Base-by-base conservation (phyloP, 2,797 vertebrate genomes). In the Coregonus sp. region DNA sequence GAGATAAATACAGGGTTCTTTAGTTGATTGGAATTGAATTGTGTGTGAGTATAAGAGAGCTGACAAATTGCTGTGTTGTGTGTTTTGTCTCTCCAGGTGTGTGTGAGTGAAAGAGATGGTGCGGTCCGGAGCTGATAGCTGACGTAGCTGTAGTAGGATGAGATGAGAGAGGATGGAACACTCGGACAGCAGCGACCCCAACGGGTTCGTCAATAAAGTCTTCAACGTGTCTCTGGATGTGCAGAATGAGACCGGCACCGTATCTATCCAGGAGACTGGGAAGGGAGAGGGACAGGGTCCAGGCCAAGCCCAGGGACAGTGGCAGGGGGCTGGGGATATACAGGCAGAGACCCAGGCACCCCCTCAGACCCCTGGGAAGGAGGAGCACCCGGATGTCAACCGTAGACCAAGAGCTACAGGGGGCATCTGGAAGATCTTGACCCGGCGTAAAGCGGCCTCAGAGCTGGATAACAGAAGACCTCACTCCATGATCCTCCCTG, bases 401-500 rank as follows among this genome's bases (percentile, higher is more conserved):
- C 91, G 90, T 73, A 89, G 87, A 75, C 85, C 91, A 54, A 95
- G 94, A 77, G 92, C 94, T 72, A 92, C 76, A 1, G 92, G 92
- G 47, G 92, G 93, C 31, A 96, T 98, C 81, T 97, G 96, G 96
- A 97, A 94, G 90, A 97, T 98, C 56, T 90, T 98, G 77, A 95
- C 91, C 76, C 87, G 93, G 76, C 95, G 93, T 84, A 96, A 93
- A 90, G 92, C 90, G 4, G 86, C 89, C 11, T 86, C 95, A 0
- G 89, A 93, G 1, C 89, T 89, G 72, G 94, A 94, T 11, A 63
- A 63, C 74, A 94, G 93, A 72, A 91, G 96, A 63, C 96, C 97
- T 4, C 95, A 96, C 88, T 98, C 97, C 63, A 96, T 98, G 96
- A 96, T 98, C 77, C 91, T 97, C 72, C 93, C 96, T 0, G 95